These are phyloP conservation scores for Antechinus stuartii DNA, from an alignment of 2,113 vertebrate species.

Conservation along the genomic window DNA sequence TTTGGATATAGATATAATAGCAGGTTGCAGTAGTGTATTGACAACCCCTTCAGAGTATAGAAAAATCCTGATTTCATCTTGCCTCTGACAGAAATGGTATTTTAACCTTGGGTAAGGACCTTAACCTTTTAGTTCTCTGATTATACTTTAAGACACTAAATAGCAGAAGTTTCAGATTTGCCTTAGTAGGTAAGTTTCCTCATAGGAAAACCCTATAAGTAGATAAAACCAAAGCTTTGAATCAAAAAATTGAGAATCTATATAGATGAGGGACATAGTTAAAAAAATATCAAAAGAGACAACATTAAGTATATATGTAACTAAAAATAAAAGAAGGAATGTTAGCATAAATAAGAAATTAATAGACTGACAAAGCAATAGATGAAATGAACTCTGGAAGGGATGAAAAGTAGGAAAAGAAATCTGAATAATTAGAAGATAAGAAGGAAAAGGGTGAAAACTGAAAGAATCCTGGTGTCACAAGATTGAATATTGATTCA, in stretches of 20 bases:
- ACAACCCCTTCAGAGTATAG: background rate
- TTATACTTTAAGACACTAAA: background rate
- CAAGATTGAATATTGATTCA: rapidly evolving
- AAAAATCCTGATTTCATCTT: background rate
- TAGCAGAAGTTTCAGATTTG: background rate
- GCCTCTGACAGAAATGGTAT: background rate
- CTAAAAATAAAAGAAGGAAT: background rate
- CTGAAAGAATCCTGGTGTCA: rapidly evolving
- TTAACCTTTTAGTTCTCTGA: background rate
- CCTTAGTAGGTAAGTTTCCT: background rate
- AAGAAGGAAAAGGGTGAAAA: background rate
- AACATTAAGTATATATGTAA: background rate
- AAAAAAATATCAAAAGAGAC: background rate
- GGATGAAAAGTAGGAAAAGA: background rate
- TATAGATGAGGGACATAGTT: background rate
- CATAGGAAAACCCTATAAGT: background rate
- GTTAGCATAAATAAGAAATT: background rate
- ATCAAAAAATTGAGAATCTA: background rate
- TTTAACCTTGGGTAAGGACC: background rate
- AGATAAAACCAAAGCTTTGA: background rate
- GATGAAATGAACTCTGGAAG: background rate
- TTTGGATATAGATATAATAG: background rate
- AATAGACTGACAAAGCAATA: background rate
- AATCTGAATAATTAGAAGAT: background rate
- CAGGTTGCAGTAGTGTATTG: background rate